phyloP scores from a whole-genome alignment of 2,113 vertebrate species.

The Pseudorasbora parva region DNA sequence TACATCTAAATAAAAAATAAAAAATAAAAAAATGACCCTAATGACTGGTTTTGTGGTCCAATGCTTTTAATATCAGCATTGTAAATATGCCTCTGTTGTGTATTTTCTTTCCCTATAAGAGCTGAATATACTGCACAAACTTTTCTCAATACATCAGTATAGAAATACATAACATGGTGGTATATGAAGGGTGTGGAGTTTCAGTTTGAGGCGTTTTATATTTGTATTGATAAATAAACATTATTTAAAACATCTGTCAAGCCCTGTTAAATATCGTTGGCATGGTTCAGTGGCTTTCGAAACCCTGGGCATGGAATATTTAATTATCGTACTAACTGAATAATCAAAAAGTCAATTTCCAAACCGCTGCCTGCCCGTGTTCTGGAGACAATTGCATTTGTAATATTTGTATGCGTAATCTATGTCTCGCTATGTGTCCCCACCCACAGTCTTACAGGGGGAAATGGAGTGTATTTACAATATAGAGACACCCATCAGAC shows the following conservation, averaged over 20 bases:
- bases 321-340: slow-evolving; percentile 80
- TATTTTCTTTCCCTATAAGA: not conserved
- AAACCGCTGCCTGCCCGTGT: slow-evolving; percentile 64
- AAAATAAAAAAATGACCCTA: too few relatives aligned
- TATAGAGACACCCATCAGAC: slow-evolving; percentile 35
- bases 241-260: slow-evolving; percentile 82
- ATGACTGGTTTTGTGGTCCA: too few relatives aligned
- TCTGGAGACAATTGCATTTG: slow-evolving; percentile 77
- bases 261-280: slow-evolving; percentile 74
- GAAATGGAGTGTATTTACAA: slow-evolving; percentile 38
- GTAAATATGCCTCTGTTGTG: not conserved
- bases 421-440: slow-evolving; percentile 52
- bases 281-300: slow-evolving; percentile 75
- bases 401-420: slow-evolving; percentile 76
- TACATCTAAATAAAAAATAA: too few relatives aligned
- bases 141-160: not conserved
- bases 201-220: slow-evolving; percentile 68
- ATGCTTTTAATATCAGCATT: not conserved
- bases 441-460: slow-evolving; percentile 50
- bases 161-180: not conserved
- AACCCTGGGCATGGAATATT: slow-evolving; percentile 81
- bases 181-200: slow-evolving; percentile 46
- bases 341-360: slow-evolving; percentile 83
- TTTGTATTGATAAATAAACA: slow-evolving; percentile 83
- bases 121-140: not conserved